These are phyloP conservation scores for Trichonephila clavata DNA, from an alignment of 1,140 invertebrate genomes.

Conservation along the genomic window DNA sequence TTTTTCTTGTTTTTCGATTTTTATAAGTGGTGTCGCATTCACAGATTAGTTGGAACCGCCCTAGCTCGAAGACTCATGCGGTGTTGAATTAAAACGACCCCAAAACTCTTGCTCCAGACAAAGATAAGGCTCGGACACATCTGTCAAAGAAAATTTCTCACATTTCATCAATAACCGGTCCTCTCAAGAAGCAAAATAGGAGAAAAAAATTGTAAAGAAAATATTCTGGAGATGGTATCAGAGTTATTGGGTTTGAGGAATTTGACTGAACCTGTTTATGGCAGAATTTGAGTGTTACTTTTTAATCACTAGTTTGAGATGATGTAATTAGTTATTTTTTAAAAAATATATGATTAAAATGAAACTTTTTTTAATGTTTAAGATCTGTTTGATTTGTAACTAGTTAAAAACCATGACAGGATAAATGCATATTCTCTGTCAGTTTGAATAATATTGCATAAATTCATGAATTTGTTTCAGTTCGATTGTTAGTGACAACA, in stretches of 20 bases:
- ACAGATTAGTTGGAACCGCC: background rate
- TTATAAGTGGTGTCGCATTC: background rate
- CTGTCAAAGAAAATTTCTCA: slow-evolving; percentile 1
- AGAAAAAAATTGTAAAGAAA: background rate
- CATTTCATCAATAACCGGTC: slow-evolving; percentile 8
- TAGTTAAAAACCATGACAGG: no score
- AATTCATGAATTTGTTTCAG: no score
- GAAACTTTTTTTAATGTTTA: no score
- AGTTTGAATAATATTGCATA: no score
- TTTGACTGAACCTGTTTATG: background rate
- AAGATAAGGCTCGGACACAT: background rate
- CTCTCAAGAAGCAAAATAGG: background rate
- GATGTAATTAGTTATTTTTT: background rate
- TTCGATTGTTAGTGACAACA: no score
- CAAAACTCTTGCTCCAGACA: background rate
- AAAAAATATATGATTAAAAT: no score
- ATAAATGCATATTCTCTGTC: no score
- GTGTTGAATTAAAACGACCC: background rate
- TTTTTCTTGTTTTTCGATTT: background rate
- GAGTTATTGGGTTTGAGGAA: background rate
- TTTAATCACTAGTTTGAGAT: background rate
- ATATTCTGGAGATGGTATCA: background rate
- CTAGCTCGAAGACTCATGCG: background rate
- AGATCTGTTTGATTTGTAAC: no score
- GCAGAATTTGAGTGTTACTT: background rate